These are phyloP conservation scores for Ditula angustiorana DNA, from an alignment of 2,888 invertebrate species.

Conservation along the genomic window DNA sequence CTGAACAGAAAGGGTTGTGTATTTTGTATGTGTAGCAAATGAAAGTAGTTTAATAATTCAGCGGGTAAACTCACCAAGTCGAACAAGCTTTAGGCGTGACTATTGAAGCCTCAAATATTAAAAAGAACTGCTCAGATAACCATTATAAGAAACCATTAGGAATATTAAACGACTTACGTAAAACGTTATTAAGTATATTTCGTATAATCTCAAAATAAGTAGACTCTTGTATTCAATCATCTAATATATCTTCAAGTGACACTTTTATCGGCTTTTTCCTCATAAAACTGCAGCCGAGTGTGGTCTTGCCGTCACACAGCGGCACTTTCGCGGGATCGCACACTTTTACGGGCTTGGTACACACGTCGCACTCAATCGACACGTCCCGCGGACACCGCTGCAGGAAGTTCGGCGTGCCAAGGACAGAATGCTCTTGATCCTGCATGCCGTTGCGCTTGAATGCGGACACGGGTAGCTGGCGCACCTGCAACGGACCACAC, in stretches of 20 bases:
- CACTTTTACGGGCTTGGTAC: slow-evolving; percentile 55
- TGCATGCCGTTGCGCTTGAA: slow-evolving; percentile 82
- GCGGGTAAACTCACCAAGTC: background rate
- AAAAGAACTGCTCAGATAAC: background rate
- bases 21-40: background rate
- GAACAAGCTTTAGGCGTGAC: background rate
- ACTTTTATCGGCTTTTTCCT: slow-evolving; percentile 71
- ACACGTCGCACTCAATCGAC: slow-evolving; percentile 64
- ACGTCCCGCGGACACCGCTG: slow-evolving; percentile 69
- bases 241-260: slow-evolving; percentile 65
- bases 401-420: slow-evolving; percentile 74
- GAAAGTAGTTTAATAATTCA: background rate
- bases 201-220: background rate
- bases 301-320: slow-evolving; percentile 46
- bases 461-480: slow-evolving; percentile 70
- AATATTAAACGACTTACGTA: background rate
- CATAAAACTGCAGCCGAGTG: slow-evolving; percentile 51
- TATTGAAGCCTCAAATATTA: background rate
- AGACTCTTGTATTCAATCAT: slow-evolving; percentile 52
- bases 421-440: slow-evolving; percentile 75
- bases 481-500: slow-evolving; percentile 75
- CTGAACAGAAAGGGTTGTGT: background rate
- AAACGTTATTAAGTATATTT: background rate
- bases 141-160: background rate
- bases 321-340: slow-evolving; percentile 71